phyloP scores from a whole-genome alignment of 30 jellyfish, hydroid and myxozoan species.

The Mastigias papua region DNA sequence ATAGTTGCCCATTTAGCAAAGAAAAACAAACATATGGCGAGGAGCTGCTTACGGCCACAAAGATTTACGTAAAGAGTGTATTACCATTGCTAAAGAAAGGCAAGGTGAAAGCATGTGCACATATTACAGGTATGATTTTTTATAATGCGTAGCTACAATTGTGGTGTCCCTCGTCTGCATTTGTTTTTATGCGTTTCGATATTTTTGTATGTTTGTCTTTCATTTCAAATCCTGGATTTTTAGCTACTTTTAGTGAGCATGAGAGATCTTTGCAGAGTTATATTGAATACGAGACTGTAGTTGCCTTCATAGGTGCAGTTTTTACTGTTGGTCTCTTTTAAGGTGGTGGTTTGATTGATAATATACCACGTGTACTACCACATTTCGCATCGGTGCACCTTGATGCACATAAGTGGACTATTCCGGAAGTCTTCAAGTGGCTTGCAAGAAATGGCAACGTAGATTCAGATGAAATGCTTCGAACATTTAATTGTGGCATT shows the following conservation, averaged over 20 bases:
- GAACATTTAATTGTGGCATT: slow-evolving; percentile 92
- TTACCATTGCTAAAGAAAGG: slow-evolving; percentile 81
- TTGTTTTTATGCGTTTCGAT: too few species aligned
- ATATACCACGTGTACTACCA: slow-evolving; percentile 90
- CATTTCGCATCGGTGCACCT: slow-evolving; percentile 40
- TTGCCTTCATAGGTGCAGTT: not conserved
- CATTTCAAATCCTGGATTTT: too few species aligned
- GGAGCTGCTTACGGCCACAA: slow-evolving; percentile 89
- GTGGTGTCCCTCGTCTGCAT: too few species aligned
- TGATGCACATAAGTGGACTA: slow-evolving; percentile 82
- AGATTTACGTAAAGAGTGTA: slow-evolving; percentile 80
- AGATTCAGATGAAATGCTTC: slow-evolving; percentile 75
- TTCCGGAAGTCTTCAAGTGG: slow-evolving; percentile 90
- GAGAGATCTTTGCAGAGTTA: too few species aligned
- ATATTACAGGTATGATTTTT: slow-evolving; percentile 79
- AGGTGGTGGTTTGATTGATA: slow-evolving; percentile 97
- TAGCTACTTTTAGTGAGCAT: too few species aligned
- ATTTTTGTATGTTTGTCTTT: too few species aligned
- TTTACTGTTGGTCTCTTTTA: not conserved
- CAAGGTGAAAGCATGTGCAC: slow-evolving; percentile 90
- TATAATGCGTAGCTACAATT: not conserved
- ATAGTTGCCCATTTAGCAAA: slow-evolving; percentile 83
- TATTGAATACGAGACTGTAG: not conserved
- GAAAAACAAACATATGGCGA: slow-evolving; percentile 72
- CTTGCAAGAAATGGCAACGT: slow-evolving; percentile 75